Conservation (phyloP, 2,113 vertebrate genomes). For the Theropithecus gelada region DNA sequence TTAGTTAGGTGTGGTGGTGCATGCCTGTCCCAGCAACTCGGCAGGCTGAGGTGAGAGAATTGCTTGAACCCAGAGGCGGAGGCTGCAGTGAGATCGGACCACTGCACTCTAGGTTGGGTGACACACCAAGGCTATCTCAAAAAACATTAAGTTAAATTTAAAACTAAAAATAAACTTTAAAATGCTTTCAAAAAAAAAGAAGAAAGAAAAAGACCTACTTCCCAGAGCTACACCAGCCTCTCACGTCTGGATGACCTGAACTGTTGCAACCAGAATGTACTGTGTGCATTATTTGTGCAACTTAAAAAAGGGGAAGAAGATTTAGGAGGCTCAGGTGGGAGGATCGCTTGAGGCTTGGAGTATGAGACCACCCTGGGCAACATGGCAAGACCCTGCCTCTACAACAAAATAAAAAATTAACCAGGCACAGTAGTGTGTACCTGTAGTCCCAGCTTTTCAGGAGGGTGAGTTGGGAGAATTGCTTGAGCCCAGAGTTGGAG, state of each 20-base stretch:
- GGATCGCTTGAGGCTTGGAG: too few relatives aligned
- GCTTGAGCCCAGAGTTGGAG: too few relatives aligned
- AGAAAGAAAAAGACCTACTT: not conserved
- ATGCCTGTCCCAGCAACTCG: too few relatives aligned
- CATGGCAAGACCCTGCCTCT: too few relatives aligned
- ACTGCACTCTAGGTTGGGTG: not conserved
- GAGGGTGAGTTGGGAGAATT: too few relatives aligned
- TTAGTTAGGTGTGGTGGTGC: too few relatives aligned
- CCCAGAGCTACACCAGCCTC: not conserved
- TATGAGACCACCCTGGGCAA: too few relatives aligned
- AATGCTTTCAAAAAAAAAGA: not conserved
- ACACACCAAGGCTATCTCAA: not conserved
- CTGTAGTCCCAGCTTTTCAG: too few relatives aligned
- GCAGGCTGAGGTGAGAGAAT: too few relatives aligned
- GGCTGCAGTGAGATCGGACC: not conserved
- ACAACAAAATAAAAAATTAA: too few relatives aligned
- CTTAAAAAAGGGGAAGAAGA: not conserved
- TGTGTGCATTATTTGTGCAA: accelerated
- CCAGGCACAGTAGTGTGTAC: too few relatives aligned
- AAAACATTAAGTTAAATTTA: not conserved
- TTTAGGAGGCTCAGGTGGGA: too few relatives aligned
- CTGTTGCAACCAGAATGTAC: not conserved
- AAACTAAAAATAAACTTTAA: not conserved
- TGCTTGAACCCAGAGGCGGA: not conserved
- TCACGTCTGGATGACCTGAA: not conserved